These are phyloP conservation scores for Nomada fabriciana DNA, from an alignment of 2,888 invertebrate species.

Conservation along the genomic window DNA sequence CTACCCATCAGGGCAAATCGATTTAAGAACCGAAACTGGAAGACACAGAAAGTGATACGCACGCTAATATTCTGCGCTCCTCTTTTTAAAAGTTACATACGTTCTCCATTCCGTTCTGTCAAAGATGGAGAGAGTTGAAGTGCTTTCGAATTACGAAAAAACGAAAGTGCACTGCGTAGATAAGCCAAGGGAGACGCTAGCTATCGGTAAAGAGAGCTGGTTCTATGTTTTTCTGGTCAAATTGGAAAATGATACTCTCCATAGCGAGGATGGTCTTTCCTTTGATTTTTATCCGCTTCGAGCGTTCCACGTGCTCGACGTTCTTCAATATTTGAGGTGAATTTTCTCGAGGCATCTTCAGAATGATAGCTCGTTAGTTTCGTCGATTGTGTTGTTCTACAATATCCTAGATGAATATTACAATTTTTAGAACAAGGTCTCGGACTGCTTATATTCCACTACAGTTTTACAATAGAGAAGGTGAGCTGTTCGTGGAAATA, in stretches of 20 bases:
- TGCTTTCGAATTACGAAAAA: conserved; percentile 65
- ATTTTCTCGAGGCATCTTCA: conserved; percentile 6
- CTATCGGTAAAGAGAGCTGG: conserved; percentile 28
- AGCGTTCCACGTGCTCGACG: too few species aligned
- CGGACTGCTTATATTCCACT: too few species aligned
- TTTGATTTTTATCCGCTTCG: not conserved
- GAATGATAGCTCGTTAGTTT: not conserved
- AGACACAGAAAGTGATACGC: conserved; percentile 52
- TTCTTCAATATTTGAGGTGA: conserved; percentile 25
- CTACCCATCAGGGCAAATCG: conserved; percentile 5
- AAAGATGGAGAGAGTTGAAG: conserved; percentile 56
- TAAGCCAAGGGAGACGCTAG: conserved; percentile 42
- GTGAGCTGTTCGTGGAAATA: too few species aligned
- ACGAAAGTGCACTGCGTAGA: conserved; percentile 65
- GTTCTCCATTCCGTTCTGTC: conserved; percentile 54
- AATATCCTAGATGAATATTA: not conserved
- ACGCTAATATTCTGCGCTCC: conserved; percentile 45
- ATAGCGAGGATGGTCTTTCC: not conserved
- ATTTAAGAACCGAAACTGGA: conserved; percentile 35
- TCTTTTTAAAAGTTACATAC: conserved; percentile 51
- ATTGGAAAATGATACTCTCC: conserved; percentile 47
- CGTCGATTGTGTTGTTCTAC: not conserved
- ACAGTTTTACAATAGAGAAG: too few species aligned
- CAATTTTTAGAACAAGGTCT: not conserved
- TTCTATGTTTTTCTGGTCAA: conserved; percentile 53